Evolutionary conservation across 2,888 invertebrate genomes (phyloP), one percentile per base, ranked within the genome.

Genomic region (Ceriagrion tenellum): DNA sequence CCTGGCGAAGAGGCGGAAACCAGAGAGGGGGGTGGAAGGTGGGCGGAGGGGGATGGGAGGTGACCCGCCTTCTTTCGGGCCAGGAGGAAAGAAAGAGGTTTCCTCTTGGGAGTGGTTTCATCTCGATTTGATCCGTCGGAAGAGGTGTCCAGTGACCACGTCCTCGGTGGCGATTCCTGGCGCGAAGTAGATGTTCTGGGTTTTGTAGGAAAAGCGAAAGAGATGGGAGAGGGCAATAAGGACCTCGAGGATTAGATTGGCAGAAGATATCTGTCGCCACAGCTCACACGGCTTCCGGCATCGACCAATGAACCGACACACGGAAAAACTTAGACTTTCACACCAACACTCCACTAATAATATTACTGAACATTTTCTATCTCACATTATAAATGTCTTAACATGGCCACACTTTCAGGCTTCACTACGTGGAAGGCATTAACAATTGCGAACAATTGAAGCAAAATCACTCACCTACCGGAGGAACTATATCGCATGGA

Each of bases 51-150:
- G 74, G n/a, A 26, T 4, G 23, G 1, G 30, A 2, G 74, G n/a
- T 26, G 30, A 30, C 81, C 26, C 81, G 26, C 81, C 35, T 81
- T 35, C 35, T 35, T 81, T 81, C 81, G 69, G 69, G 69, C 26
- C 26, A 26, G 26, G 69, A 26, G 69, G 69, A 8, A 23, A 26
- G 30, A 69, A 69, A n/a, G 35, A 81, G 81, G 35, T 81, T 81
- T 81, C 81, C 81, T 81, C 81, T 81, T 35, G 81, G 30, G 81
- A 81, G 81, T 81, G 81, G 81, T 35, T 81, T 20, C 35, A 81
- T 81, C 81, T 81, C 81, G 81, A 81, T 35, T 81, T 13, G 81
- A 35, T 30, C 30, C 81, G 35, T 81, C 13, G 35, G 74, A 10
- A 81, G 35, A 35, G 81, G n/a, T 26, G 35, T 13, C 35, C 13